Percentiles rank a stretch among this genome's conserved stretches.
phyloP scores from a whole-genome alignment of 2,888 invertebrate genomes.

The Thysanoteuthis rhombus region DNA sequence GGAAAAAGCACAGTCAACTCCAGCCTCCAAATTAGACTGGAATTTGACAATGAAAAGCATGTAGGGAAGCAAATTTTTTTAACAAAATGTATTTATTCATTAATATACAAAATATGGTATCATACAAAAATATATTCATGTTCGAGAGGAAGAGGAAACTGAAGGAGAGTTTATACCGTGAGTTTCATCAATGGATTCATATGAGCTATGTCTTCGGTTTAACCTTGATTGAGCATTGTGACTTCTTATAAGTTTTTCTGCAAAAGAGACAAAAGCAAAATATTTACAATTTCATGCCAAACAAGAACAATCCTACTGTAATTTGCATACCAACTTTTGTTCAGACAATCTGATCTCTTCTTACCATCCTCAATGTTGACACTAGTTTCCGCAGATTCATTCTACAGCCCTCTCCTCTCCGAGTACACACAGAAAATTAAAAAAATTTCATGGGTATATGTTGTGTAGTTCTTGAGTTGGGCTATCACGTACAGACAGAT shows the following conservation, averaged over 20 bases:
- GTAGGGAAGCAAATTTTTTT: not conserved
- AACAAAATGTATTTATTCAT: not conserved
- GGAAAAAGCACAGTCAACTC: too few species aligned
- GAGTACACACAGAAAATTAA: too few species aligned
- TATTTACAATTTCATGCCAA: not conserved
- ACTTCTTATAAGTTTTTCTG: not conserved
- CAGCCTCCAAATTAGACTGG: too few species aligned
- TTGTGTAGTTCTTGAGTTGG: too few species aligned
- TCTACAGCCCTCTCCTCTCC: too few species aligned
- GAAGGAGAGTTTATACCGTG: not conserved
- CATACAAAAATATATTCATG: not conserved
- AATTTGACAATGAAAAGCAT: too few species aligned
- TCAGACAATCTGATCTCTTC: too few species aligned
- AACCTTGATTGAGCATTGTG: not conserved
- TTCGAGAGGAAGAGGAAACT: not conserved
- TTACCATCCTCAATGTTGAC: too few species aligned
- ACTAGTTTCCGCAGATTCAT: too few species aligned
- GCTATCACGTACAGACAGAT: too few species aligned
- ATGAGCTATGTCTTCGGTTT: not conserved
- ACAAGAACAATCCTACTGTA: not conserved
- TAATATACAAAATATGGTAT: not conserved
- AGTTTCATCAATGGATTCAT: not conserved
- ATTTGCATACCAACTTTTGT: not conserved
- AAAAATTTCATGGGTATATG: too few species aligned
- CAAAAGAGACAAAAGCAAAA: not conserved